Evolutionary conservation across 2,888 invertebrate genomes (phyloP), one percentile per base, ranked within the genome.

Genomic region (Eupithecia tripunctaria): DNA sequence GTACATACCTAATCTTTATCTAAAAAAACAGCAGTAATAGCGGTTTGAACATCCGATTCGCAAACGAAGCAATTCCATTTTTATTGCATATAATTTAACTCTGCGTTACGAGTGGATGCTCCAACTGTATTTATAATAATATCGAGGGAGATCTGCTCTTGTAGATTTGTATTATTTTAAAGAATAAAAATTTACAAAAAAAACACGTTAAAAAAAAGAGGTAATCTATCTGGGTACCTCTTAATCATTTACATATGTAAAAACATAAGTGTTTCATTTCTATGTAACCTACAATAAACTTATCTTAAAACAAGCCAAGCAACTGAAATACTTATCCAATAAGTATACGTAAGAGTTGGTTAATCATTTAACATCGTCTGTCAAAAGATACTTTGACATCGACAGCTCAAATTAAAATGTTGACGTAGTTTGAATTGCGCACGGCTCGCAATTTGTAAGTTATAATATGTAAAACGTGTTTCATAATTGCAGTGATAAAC

Each of bases 51-150:
- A 80, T 78, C 79, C 71, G 73, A 78, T 75, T 73, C 70, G 72
- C 82, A 82, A 84, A 82, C 78, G 82, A 75, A 73, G 80, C 80
- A 76, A 83, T 84, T 80, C 78, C 79, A 82, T 76, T 81, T 85
- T 85, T 86, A 86, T 84, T 81, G 79, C 84, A 81, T 41, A 78
- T 84, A 86, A 85, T 86, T 86, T 83, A 75, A 80, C 79, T 84
- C 80, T 81, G 76, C 81, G 83, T 83, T 83, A 81, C 75, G 75
- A 80, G 80, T 79, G 75, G 78, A 75, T 76, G 82, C 76, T 78
- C 78, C 77, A 74, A 82, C 68, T 82, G 78, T 73, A 79, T 81
- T 81, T 70, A 60, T n/a, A 64, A 36, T 36, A 63, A 63, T 32
- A 36, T 15, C 27, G 29, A 29, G 56, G 29, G 29, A 29, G 56